These are phyloP conservation scores for Ceratina japonica DNA, from an alignment of 1,140 invertebrate genomes.

Conservation along the genomic window DNA sequence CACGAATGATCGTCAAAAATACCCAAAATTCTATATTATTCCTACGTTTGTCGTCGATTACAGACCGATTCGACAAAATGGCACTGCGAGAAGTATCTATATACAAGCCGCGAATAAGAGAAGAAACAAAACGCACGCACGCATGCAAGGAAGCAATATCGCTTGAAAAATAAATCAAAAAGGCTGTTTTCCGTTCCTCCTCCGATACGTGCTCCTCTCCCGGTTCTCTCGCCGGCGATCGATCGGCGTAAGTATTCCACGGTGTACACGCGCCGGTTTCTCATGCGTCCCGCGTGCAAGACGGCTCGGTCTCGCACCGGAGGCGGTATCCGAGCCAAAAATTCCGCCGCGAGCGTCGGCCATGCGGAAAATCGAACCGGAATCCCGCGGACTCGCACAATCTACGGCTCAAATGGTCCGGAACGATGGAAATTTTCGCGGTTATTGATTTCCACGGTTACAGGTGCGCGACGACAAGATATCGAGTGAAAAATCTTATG, in stretches of 20 bases:
- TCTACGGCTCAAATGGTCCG: conserved; percentile 65
- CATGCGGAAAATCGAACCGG: conserved; percentile 70
- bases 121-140: too few species aligned
- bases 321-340: conserved; percentile 38
- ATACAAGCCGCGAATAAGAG: too few species aligned
- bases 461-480: conserved; percentile 51
- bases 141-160: too few species aligned
- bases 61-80: conserved; percentile 20
- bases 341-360: conserved; percentile 56
- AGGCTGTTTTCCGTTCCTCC: too few species aligned
- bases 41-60: conserved; percentile 17
- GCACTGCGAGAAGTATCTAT: conserved; percentile 9
- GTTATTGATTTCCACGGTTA: conserved; percentile 63
- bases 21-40: too few species aligned
- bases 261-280: neutral
- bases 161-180: too few species aligned
- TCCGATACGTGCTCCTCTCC: too few species aligned
- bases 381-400: conserved; percentile 65
- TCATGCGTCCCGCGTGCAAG: conserved; percentile 12
- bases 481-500: conserved; percentile 9
- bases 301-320: neutral
- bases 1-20: too few species aligned
- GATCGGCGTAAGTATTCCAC: neutral
- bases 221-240: too few species aligned
- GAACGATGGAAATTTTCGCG: conserved; percentile 69